Evolutionary conservation across 2,113 vertebrate genomes (phyloP).

Genomic region (Nannospalax galili): DNA sequence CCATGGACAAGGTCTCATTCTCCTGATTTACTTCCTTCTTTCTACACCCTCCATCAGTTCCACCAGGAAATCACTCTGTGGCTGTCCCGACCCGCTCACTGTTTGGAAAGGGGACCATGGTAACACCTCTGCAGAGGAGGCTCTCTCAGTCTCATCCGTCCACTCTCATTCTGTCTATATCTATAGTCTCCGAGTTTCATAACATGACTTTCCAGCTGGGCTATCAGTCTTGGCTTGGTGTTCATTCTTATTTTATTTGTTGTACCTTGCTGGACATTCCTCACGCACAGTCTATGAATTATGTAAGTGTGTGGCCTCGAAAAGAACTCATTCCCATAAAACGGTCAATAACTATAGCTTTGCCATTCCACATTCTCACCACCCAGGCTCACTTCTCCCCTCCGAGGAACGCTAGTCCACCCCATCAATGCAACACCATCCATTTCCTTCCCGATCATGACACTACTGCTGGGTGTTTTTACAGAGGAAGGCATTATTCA

Average conservation of each 20-base stretch:
- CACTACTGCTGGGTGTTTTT: conserved; percentile 61
- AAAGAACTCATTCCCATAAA: conserved; percentile 44
- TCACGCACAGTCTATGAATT: conserved; percentile 54
- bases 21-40: neutral
- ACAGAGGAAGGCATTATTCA: conserved; percentile 71
- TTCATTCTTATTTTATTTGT: conserved; percentile 48
- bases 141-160: neutral
- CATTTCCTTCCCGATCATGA: conserved; percentile 45
- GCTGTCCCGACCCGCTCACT: neutral
- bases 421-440: neutral
- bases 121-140: neutral
- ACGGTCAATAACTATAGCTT: conserved; percentile 61
- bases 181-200: neutral
- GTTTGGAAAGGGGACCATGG: neutral
- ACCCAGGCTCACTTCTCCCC: conserved; percentile 20
- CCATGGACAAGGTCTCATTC: neutral
- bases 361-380: conserved; percentile 21
- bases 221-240: conserved; percentile 23
- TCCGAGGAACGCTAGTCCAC: neutral
- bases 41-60: neutral
- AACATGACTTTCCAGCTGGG: neutral
- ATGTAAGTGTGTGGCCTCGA: conserved; percentile 10
- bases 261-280: conserved; percentile 28
- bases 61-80: neutral
- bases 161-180: neutral